Conservation (phyloP, 1,140 invertebrate genomes). For the Riptortus pedestris region DNA sequence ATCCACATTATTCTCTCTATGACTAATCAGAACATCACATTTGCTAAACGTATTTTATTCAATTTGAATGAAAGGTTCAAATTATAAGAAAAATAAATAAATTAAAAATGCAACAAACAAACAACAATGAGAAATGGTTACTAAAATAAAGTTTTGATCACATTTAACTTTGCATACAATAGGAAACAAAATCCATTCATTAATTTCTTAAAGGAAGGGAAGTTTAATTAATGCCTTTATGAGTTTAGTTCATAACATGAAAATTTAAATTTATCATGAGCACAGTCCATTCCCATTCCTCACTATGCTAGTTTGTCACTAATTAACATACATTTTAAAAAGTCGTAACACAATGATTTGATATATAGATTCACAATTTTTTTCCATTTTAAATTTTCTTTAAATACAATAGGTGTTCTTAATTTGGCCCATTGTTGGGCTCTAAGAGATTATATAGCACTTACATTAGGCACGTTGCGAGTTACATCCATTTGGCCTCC, state of each 20-base stretch:
- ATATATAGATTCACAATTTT: conserved; percentile 8
- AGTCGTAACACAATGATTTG: not conserved
- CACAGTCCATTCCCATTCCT: not conserved
- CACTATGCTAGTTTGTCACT: conserved; percentile 13
- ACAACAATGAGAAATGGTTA: conserved; percentile 13
- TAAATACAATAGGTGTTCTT: conserved; percentile 17
- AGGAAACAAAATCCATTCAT: not conserved
- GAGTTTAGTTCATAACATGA: not conserved
- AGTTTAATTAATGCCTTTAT: not conserved
- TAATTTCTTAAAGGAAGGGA: not conserved
- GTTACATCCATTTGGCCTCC: conserved; percentile 26
- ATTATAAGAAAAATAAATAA: too few relatives aligned
- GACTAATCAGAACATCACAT: conserved; percentile 24
- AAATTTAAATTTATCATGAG: not conserved
- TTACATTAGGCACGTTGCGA: conserved; percentile 28
- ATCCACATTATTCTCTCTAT: conserved; percentile 20
- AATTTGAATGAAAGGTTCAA: conserved; percentile 1
- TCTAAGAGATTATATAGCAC: conserved; percentile 26
- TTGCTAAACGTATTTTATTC: conserved; percentile 24
- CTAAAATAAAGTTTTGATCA: too few relatives aligned
- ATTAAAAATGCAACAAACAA: conserved; percentile 13
- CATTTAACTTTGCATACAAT: too few relatives aligned
- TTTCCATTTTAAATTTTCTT: not conserved
- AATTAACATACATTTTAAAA: not conserved
- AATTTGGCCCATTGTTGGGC: conserved; percentile 1